phyloP scores from a whole-genome alignment of 2,113 vertebrate species.

The Thunnus maccoyii region DNA sequence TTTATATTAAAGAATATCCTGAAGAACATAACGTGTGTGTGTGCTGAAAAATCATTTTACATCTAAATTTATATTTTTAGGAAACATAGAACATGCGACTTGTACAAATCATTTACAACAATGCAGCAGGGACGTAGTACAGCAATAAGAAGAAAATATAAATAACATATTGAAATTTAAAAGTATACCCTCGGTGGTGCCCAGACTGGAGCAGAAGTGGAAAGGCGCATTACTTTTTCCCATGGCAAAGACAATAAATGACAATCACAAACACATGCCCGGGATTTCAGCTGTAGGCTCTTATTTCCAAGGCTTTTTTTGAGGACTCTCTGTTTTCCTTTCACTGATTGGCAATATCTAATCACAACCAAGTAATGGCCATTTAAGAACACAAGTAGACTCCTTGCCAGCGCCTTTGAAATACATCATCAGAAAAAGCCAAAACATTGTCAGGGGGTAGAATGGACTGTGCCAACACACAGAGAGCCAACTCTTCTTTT shows the following conservation, averaged over 20 bases:
- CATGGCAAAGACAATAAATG: slow-evolving; percentile 80
- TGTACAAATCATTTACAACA: background rate
- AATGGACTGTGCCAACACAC: slow-evolving; percentile 12
- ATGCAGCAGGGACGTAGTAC: background rate
- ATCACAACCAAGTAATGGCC: slow-evolving; percentile 70
- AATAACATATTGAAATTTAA: slow-evolving; percentile 41
- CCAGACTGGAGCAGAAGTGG: slow-evolving; percentile 48
- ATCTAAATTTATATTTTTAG: background rate
- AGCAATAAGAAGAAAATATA: slow-evolving; percentile 41
- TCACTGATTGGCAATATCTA: slow-evolving; percentile 79
- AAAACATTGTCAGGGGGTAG: slow-evolving; percentile 30
- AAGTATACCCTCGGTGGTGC: slow-evolving; percentile 50
- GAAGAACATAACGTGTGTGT: background rate
- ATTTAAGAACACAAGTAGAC: slow-evolving; percentile 53
- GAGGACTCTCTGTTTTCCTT: slow-evolving; percentile 57
- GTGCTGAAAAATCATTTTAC: background rate
- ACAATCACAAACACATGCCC: slow-evolving; percentile 82
- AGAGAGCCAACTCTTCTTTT: slow-evolving; percentile 30
- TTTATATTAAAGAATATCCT: background rate
- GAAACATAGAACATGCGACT: background rate
- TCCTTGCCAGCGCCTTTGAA: slow-evolving; percentile 48
- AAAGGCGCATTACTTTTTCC: slow-evolving; percentile 67
- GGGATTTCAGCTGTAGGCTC: slow-evolving; percentile 77
- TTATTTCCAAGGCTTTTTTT: slow-evolving; percentile 67
- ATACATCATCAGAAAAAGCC: slow-evolving; percentile 37